phyloP scores from a whole-genome alignment of 1,140 invertebrate genomes.

The Mylabris phalerata region DNA sequence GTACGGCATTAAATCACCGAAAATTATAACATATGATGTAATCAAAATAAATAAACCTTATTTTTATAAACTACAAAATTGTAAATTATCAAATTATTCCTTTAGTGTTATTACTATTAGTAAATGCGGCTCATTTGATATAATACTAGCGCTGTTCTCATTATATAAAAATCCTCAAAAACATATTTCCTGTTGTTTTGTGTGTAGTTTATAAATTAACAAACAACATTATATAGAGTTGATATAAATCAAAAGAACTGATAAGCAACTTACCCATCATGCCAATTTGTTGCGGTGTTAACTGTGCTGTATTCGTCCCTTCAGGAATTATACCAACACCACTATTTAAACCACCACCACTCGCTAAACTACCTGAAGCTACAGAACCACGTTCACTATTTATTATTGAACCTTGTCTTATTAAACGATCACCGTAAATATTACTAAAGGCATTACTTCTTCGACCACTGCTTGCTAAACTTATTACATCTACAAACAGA shows the following conservation, averaged over 20 bases:
- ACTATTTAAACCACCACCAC: slow-evolving; percentile 25
- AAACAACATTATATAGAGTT: no score
- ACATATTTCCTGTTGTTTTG: no score
- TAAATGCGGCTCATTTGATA: no score
- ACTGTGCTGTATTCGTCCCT: slow-evolving; percentile 39
- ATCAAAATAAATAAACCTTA: no score
- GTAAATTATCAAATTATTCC: no score
- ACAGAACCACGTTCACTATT: slow-evolving; percentile 48
- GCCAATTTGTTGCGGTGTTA: slow-evolving; percentile 61
- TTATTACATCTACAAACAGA: slow-evolving; percentile 35
- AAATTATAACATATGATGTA: no score
- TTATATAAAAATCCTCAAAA: no score
- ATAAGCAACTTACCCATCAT: slow-evolving; percentile 54
- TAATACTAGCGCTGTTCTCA: no score
- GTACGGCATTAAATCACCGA: no score
- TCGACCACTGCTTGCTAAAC: slow-evolving; percentile 37
- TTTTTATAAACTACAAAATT: no score
- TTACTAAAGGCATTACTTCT: slow-evolving; percentile 35
- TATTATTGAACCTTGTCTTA: slow-evolving; percentile 32
- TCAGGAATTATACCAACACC: slow-evolving; percentile 29
- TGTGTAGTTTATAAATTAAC: no score
- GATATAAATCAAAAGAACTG: background rate
- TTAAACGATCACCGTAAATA: slow-evolving; percentile 28
- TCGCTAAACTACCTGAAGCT: slow-evolving; percentile 50
- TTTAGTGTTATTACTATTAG: no score